phyloP scores from a whole-genome alignment of 2,113 vertebrate species.

The Fulica atra region DNA sequence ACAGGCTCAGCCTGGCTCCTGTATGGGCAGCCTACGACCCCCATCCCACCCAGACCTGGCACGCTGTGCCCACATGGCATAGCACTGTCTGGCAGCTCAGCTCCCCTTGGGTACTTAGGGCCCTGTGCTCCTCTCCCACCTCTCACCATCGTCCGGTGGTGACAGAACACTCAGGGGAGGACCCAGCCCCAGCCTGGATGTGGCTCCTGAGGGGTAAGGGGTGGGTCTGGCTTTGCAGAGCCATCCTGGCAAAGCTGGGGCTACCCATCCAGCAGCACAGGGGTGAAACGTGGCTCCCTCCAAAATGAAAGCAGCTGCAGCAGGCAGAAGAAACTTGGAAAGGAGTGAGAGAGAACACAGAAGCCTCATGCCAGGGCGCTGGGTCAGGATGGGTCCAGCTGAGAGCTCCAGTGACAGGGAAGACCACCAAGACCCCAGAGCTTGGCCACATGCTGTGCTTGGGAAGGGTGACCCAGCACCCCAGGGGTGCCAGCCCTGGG shows the following conservation, averaged over 20 bases:
- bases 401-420: background rate
- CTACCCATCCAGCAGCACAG: background rate
- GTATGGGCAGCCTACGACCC: too few species aligned
- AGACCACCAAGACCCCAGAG: background rate
- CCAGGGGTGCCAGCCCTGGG: background rate
- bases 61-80: background rate
- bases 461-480: background rate
- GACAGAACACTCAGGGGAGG: background rate
- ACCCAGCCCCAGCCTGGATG: background rate
- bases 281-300: background rate
- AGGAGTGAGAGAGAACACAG: too few species aligned
- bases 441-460: rapidly evolving
- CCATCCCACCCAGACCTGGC: background rate
- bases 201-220: too few species aligned
- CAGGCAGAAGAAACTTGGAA: background rate
- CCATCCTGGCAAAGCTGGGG: background rate
- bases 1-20: background rate
- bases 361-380: background rate
- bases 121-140: background rate
- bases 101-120: background rate
- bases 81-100: background rate
- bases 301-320: background rate
- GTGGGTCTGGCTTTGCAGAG: too few species aligned
- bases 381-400: too few species aligned
- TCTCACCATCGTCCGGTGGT: too few species aligned